phyloP scores from a whole-genome alignment of 2,797 vertebrate species.

The Acridotheres tristis region DNA sequence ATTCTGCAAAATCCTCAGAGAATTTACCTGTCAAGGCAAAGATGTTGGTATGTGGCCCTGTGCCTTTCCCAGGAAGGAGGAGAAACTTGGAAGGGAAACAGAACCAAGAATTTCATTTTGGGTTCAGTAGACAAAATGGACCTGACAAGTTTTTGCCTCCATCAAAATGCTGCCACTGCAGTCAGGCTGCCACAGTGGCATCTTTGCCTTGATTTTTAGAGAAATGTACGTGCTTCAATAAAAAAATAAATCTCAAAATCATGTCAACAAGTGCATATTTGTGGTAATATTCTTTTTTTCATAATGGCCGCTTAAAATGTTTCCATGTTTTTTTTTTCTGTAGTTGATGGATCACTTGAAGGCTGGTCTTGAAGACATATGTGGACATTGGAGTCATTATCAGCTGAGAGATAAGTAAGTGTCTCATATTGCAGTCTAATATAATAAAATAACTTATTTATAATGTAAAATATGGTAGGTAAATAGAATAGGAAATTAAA shows the following conservation, averaged over 20 bases:
- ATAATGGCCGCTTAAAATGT: neutral
- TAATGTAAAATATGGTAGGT: neutral
- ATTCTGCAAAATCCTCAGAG: neutral
- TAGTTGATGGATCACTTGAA: constrained; percentile 95
- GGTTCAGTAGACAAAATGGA: neutral
- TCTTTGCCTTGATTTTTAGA: neutral
- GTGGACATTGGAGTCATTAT: constrained; percentile 96
- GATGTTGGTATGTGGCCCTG: neutral
- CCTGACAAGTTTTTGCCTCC: neutral
- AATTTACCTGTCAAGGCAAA: neutral
- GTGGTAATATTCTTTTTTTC: neutral
- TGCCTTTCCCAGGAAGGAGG: neutral
- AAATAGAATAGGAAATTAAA: constrained; percentile 18
- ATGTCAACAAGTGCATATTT: neutral
- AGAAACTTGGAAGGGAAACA: neutral
- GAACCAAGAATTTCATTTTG: neutral
- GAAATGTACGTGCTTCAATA: neutral
- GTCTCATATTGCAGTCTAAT: neutral
- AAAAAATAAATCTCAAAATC: neutral
- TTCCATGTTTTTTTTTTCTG: constrained; percentile 23
- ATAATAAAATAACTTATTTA: neutral
- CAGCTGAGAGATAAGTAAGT: constrained; percentile 96
- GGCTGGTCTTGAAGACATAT: constrained; percentile 92
- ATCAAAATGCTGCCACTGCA: neutral
- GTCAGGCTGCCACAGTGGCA: neutral